Evolutionary conservation across 2,888 invertebrate species (phyloP).

Genomic region (Andrena bucephala): DNA sequence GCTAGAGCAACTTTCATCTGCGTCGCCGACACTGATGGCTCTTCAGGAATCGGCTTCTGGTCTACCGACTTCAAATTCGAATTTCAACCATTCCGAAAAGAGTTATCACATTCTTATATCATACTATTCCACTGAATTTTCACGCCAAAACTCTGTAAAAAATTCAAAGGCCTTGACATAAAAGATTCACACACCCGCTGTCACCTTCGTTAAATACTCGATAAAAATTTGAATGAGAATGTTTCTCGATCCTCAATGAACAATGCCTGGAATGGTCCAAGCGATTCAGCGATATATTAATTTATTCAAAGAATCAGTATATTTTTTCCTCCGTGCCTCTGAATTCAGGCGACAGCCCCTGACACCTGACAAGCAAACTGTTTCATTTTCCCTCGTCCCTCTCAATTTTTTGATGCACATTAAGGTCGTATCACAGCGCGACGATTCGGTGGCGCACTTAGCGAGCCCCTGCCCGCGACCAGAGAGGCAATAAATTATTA

Average conservation of each 20-base stretch:
- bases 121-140: not conserved
- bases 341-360: not conserved
- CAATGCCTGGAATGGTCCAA: no score
- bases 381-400: constrained; percentile 4
- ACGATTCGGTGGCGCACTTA: constrained; percentile 46
- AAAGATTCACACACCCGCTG: no score
- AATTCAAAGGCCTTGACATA: no score
- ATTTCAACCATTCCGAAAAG: not conserved
- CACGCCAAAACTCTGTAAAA: not conserved
- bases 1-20: constrained; percentile 75
- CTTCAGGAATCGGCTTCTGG: constrained; percentile 22
- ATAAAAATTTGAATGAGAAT: no score
- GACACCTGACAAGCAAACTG: constrained; percentile 6
- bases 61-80: not conserved
- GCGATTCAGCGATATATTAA: not conserved
- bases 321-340: not conserved
- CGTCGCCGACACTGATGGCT: constrained; percentile 26
- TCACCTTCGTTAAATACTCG: no score
- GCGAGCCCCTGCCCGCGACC: constrained; percentile 27
- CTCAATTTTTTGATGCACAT: not conserved
- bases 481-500: constrained; percentile 72
- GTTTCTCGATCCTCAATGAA: no score
- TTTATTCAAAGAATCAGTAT: not conserved
- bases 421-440: constrained; percentile 11
- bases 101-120: not conserved